These are phyloP conservation scores for Acheta domesticus DNA, from an alignment of 2,888 invertebrate genomes.

Conservation along the genomic window DNA sequence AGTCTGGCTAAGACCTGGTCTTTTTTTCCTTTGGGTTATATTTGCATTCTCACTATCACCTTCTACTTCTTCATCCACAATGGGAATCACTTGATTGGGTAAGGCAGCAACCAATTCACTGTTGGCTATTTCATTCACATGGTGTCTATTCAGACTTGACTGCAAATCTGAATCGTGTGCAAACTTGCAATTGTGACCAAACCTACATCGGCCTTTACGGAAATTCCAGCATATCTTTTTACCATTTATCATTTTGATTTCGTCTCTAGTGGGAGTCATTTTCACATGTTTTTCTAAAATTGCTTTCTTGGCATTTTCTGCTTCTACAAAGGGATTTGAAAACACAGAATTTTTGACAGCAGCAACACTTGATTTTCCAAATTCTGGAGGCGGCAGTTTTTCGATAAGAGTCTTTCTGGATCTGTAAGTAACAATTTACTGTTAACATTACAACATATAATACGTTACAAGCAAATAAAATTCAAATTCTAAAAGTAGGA, in stretches of 20 bases:
- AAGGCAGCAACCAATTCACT: slow-evolving; percentile 40
- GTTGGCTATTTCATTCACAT: slow-evolving; percentile 33
- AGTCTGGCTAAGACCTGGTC: slow-evolving; percentile 73
- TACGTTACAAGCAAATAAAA: not conserved
- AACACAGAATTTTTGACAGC: slow-evolving; percentile 71
- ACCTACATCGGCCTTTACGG: slow-evolving; percentile 82
- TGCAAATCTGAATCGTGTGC: slow-evolving; percentile 86
- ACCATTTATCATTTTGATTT: slow-evolving; percentile 77
- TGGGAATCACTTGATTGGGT: slow-evolving; percentile 33
- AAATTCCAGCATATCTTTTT: slow-evolving; percentile 92
- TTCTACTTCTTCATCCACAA: slow-evolving; percentile 52
- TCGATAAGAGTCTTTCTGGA: slow-evolving; percentile 26
- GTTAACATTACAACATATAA: too few species aligned
- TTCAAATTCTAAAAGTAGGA: slow-evolving; percentile 32
- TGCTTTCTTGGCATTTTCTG: slow-evolving; percentile 80
- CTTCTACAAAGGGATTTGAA: slow-evolving; percentile 80
- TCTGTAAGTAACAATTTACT: not conserved
- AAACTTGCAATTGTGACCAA: slow-evolving; percentile 88
- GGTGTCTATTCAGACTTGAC: slow-evolving; percentile 38
- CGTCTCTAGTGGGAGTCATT: slow-evolving; percentile 73
- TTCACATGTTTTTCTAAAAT: slow-evolving; percentile 88
- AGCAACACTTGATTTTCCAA: slow-evolving; percentile 50
- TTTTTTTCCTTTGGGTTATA: slow-evolving; percentile 58
- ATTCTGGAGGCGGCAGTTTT: slow-evolving; percentile 63
- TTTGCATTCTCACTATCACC: slow-evolving; percentile 50